Base-by-base conservation (phyloP, 2,113 vertebrate species). In the Panthera uncia region DNA sequence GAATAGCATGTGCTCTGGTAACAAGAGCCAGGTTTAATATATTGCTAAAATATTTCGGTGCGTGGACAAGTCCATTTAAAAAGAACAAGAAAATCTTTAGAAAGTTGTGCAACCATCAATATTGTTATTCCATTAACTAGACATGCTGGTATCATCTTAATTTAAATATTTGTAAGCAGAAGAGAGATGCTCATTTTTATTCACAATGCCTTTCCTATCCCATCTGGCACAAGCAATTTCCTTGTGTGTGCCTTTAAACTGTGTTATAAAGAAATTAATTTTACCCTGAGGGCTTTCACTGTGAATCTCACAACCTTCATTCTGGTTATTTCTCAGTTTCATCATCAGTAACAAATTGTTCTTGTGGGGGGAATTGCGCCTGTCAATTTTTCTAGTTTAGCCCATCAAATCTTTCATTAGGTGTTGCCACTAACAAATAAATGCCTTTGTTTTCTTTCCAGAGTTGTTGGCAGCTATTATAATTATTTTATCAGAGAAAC, bases 171-270 rank as follows among this genome's bases (percentile, higher is more conserved):
- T 95, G 83, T 97, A 98, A 97, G 94, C 96, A 95, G 94, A 89
- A 96, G 96, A 91, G 86, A 91, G 55, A 93, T 55, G 61, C 87
- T 98, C 89, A 98, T 98, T 98, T 97, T 98, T 97, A 97, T 96
- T 96, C 97, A 96, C 78, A 84, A 79, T 82, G 96, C 10, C 89
- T 95, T 94, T 93, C 73, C 55, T 89, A 69, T 85, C 93, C 95
- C 97, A 98, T 98, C 97, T 97, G 97, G 96, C 92, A 97, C 89
- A 97, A 96, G 95, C 94, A 95, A 98, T 98, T 98, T 98, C 95
- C 96, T 97, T 98, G 96, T 91, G 96, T 95, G 89, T 96, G 97
- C 92, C 95, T 98, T 98, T 97, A 97, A 98, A 98, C 85, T 97
- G 50, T 96, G 83, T 97, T 98, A 97, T 97, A 97, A 97, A 98